Conservation (phyloP, 2,797 vertebrate genomes). For the Clarias platycephalus region DNA sequence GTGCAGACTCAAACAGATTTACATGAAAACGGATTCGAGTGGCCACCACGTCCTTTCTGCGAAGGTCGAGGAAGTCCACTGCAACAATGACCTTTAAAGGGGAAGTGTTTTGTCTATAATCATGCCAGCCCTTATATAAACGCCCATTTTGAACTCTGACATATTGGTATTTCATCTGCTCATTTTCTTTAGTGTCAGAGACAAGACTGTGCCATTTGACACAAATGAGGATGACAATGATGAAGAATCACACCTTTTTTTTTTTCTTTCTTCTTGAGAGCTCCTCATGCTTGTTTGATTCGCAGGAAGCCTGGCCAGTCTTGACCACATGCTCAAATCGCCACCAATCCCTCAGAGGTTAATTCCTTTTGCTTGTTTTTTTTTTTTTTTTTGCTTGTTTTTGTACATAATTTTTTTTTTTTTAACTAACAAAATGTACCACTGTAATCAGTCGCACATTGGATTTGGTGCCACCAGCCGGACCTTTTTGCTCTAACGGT, state of each 20-base stretch:
- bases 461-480: slow-evolving; percentile 19
- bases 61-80: slow-evolving; percentile 75
- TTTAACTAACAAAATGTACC: slow-evolving; percentile 51
- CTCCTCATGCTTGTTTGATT: slow-evolving; percentile 10
- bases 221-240: slow-evolving; percentile 7
- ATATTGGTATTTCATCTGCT: slow-evolving; percentile 13
- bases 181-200: slow-evolving; percentile 2
- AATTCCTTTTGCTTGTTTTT: slow-evolving; percentile 35
- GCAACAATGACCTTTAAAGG: slow-evolving; percentile 73
- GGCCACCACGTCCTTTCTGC: slow-evolving; percentile 72
- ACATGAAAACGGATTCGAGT: slow-evolving; percentile 67
- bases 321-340: slow-evolving; percentile 31
- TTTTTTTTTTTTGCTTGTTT: slow-evolving; percentile 24
- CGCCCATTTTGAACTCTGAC: not conserved
- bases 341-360: slow-evolving; percentile 35
- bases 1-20: slow-evolving; percentile 64
- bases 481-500: slow-evolving; percentile 10
- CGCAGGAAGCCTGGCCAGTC: slow-evolving; percentile 1
- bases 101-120: slow-evolving; percentile 62
- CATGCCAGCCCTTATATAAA: slow-evolving; percentile 41
- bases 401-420: slow-evolving; percentile 34
- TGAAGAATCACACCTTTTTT: not conserved
- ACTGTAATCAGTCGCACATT: slow-evolving; percentile 36
- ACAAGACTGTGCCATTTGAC: slow-evolving; percentile 10
- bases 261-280: not conserved